Base-by-base conservation (phyloP, 1,140 invertebrate species). In the Drosophila quadrilineata region DNA sequence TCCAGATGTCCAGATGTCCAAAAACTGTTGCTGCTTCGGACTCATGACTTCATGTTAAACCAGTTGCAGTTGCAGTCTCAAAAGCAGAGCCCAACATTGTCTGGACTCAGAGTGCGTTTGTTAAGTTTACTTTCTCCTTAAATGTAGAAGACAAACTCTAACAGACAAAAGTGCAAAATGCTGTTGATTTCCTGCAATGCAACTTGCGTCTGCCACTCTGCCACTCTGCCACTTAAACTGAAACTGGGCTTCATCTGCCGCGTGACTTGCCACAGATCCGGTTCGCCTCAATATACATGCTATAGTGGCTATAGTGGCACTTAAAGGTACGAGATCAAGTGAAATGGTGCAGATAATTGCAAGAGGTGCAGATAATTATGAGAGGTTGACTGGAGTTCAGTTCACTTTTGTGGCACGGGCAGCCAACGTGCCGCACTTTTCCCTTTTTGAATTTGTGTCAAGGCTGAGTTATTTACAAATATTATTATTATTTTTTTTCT, bases 111-210 rank as follows among this genome's bases (percentile, higher is more conserved):
- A 38, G 22, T 62, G 41, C 38, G 19, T 52, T 60, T 62, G 49
- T 38, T 41, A 24, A 67, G 40, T 67, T 82, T 82, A 82, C 77
- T 82, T 82, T 82, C 77, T 77, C 77, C 79, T 77, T 77, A 84
- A 82, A 84, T 52, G 77, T 77, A 84, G 79, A 84, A 84, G 79
- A 85, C 64, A 63, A 56, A 49, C 45, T 38, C 12, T n/a, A 38
- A 21, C 57, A 38, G 64, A 38, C 33, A 54, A 40, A 46, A 53
- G 33, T 54, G 49, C 33, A 63, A 43, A 28, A 50, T 21, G 31
- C 57, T 56, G 70, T 85, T 70, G 69, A 84, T 84, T 84, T 84
- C 77, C 77, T 84, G 77, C 62, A n/a, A n/a, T 60, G 48, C 50
- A 66, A 57, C 40, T 29, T 66, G 45, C 45, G n/a, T 26, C 12